Conservation (phyloP, 2,797 vertebrate species). For the Pelodytes ibericus region DNA sequence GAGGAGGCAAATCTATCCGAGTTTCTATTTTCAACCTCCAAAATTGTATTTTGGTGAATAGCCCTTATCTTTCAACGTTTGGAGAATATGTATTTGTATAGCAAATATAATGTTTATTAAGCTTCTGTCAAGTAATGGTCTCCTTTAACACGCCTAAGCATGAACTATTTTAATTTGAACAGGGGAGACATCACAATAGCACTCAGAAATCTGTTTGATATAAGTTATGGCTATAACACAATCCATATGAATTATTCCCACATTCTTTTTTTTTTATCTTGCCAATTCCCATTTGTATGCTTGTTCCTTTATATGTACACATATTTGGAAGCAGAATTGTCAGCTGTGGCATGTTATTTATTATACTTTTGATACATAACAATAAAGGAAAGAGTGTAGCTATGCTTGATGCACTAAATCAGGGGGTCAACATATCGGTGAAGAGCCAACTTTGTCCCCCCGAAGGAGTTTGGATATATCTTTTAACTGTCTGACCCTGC, state of each 20-base stretch:
- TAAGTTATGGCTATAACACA: slow-evolving; percentile 38
- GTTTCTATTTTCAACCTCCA: no score
- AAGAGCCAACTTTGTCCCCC: not conserved
- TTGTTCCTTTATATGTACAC: slow-evolving; percentile 43
- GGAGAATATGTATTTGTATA: no score
- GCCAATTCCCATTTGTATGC: slow-evolving; percentile 35
- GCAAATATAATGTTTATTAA: no score
- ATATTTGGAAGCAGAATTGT: slow-evolving; percentile 27
- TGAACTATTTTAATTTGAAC: slow-evolving; percentile 36
- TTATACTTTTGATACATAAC: slow-evolving; percentile 29
- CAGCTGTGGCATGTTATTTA: slow-evolving; percentile 27
- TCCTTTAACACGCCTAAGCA: slow-evolving; percentile 23
- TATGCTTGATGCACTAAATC: slow-evolving; percentile 20
- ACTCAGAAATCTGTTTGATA: slow-evolving; percentile 51
- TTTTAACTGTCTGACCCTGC: not conserved
- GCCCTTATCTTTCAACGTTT: no score
- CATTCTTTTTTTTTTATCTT: slow-evolving; percentile 21
- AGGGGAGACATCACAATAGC: slow-evolving; percentile 33
- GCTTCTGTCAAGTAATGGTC: slow-evolving; percentile 7
- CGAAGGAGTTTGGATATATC: not conserved
- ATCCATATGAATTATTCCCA: slow-evolving; percentile 44
- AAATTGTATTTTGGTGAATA: no score
- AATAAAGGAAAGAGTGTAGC: slow-evolving; percentile 21
- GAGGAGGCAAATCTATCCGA: no score
- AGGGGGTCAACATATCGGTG: not conserved